phyloP scores from a whole-genome alignment of 2,888 invertebrate genomes.

The Lordiphosa andalusiaca region DNA sequence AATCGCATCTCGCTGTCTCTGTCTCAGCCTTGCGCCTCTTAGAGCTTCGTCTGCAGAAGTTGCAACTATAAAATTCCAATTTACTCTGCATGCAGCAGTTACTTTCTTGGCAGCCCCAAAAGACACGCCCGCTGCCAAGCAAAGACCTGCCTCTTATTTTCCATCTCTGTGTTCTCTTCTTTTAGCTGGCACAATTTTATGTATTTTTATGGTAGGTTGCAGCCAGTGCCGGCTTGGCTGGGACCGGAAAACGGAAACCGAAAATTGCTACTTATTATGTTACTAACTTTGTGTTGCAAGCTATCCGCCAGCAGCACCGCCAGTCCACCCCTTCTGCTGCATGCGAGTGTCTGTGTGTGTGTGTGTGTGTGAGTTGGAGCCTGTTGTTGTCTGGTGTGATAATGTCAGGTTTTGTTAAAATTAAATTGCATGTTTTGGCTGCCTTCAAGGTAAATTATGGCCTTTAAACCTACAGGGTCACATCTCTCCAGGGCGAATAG shows the following conservation, averaged over 20 bases:
- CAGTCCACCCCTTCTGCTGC: neutral
- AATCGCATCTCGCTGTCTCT: constrained; percentile 9
- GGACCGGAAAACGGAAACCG: constrained; percentile 73
- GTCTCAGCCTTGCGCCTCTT: constrained; percentile 53
- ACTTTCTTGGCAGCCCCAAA: constrained; percentile 63
- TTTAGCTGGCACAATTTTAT: constrained; percentile 63
- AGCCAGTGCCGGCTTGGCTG: constrained; percentile 45
- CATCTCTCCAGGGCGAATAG: constrained; percentile 10
- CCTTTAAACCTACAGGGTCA: constrained; percentile 41
- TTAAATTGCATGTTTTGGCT: constrained; percentile 75
- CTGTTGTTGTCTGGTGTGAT: constrained; percentile 66
- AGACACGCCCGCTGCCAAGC: constrained; percentile 38
- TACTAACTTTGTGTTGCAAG: constrained; percentile 71
- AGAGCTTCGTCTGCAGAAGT: constrained; percentile 43
- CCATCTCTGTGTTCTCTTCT: constrained; percentile 30
- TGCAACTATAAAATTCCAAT: constrained; percentile 68
- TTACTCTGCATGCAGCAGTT: constrained; percentile 64
- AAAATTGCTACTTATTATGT: constrained; percentile 75
- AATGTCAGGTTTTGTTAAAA: constrained; percentile 75
- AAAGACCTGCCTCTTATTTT: constrained; percentile 21
- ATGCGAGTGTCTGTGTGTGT: constrained; percentile 21
- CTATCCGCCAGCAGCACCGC: constrained; percentile 16
- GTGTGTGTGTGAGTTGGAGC: constrained; percentile 14
- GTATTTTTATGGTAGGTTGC: constrained; percentile 73
- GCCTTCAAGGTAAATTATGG: constrained; percentile 70